A percentile compares a stretch with the other conserved stretches of the same genome.
These are phyloP conservation scores for Ploceus nigricollis DNA, from an alignment of 2,113 vertebrate genomes.

Conservation along the genomic window DNA sequence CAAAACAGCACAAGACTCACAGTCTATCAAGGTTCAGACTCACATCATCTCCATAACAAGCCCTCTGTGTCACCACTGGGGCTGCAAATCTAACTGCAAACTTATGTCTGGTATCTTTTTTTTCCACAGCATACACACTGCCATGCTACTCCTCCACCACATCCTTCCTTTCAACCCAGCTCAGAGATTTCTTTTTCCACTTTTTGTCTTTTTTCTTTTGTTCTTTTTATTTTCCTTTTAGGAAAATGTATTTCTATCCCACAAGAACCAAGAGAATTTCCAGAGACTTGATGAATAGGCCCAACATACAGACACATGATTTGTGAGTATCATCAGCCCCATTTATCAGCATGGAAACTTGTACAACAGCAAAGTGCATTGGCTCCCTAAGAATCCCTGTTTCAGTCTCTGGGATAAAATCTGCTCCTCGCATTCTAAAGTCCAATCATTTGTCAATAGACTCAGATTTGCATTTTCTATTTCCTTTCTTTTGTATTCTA, in stretches of 20 bases:
- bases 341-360: background rate
- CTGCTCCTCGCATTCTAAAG: background rate
- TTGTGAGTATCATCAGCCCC: background rate
- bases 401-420: background rate
- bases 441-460: background rate
- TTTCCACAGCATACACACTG: background rate
- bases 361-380: background rate
- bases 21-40: background rate
- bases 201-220: no score
- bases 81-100: background rate
- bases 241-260: background rate
- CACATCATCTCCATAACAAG: background rate
- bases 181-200: background rate
- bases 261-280: background rate
- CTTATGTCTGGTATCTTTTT: background rate
- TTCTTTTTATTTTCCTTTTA: background rate
- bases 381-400: background rate
- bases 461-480: slow-evolving; percentile 7
- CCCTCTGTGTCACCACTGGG: background rate
- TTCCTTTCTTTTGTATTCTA: slow-evolving; percentile 20
- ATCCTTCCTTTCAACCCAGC: background rate
- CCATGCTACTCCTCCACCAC: background rate
- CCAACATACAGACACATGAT: background rate
- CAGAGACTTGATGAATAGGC: background rate
- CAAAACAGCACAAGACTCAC: background rate